Conservation (phyloP, 30 jellyfish, hydroid and myxozoan genomes). For the Phacellophora camtschatica region DNA sequence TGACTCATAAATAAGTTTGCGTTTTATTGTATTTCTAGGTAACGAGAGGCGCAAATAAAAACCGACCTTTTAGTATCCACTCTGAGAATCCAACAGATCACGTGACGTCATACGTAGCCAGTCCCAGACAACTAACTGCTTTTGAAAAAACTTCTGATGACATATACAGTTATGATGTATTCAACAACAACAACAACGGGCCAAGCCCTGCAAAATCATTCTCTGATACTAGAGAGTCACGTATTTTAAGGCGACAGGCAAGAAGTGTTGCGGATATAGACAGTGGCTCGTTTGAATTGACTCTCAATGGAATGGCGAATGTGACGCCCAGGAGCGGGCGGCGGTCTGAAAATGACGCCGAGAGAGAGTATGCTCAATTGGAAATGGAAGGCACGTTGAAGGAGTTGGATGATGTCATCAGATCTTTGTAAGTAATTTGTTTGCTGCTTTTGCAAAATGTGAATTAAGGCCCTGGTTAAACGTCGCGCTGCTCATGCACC, state of each 20-base stretch:
- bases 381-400: constrained; percentile 77
- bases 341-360: background rate
- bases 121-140: background rate
- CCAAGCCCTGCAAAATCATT: background rate
- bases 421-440: constrained; percentile 70
- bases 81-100: constrained; percentile 29
- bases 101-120: background rate
- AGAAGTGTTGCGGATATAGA: constrained; percentile 42
- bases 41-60: background rate
- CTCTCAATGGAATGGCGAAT: background rate
- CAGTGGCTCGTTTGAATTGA: background rate
- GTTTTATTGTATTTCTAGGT: too few species aligned
- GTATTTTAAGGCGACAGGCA: constrained; percentile 62
- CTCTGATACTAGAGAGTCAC: constrained; percentile 47
- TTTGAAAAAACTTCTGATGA: background rate
- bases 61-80: constrained; percentile 35
- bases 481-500: too few species aligned
- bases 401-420: constrained; percentile 66
- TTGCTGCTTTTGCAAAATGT: too few species aligned
- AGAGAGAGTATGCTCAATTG: constrained; percentile 9
- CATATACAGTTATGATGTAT: too few species aligned
- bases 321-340: constrained; percentile 64
- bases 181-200: background rate
- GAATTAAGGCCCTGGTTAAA: too few species aligned
- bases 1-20: too few species aligned